Evolutionary conservation across 2,113 vertebrate species (phyloP).

Genomic region (Prionailurus viverrinus): DNA sequence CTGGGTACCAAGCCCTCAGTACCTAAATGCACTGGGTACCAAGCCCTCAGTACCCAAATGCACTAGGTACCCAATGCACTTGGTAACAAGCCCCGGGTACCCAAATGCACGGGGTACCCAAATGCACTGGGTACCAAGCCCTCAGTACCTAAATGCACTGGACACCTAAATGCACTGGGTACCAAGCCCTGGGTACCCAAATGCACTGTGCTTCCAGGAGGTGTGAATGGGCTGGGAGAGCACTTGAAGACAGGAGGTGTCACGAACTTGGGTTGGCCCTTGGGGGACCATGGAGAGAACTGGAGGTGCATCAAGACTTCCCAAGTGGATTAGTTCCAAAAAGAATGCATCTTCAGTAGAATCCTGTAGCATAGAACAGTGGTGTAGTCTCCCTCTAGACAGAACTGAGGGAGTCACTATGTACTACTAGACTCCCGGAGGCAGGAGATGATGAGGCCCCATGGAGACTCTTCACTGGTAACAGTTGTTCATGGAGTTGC

Average conservation of each 20-base stretch:
- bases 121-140: neutral
- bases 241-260: neutral
- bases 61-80: too few relatives aligned
- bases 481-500: neutral
- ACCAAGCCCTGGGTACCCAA: too few relatives aligned
- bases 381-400: neutral
- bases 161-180: too few relatives aligned
- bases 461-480: neutral
- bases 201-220: neutral
- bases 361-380: neutral
- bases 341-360: neutral
- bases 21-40: too few relatives aligned
- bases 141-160: neutral
- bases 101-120: too few relatives aligned
- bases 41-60: too few relatives aligned
- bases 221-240: neutral
- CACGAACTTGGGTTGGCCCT: neutral
- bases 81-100: rapidly evolving
- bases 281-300: neutral
- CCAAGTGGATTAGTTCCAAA: neutral
- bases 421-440: neutral
- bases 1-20: too few relatives aligned
- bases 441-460: neutral
- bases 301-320: neutral
- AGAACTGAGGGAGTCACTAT: neutral